These are phyloP conservation scores for Ginglymostoma cirratum DNA, from an alignment of 2,113 vertebrate species.

Conservation along the genomic window DNA sequence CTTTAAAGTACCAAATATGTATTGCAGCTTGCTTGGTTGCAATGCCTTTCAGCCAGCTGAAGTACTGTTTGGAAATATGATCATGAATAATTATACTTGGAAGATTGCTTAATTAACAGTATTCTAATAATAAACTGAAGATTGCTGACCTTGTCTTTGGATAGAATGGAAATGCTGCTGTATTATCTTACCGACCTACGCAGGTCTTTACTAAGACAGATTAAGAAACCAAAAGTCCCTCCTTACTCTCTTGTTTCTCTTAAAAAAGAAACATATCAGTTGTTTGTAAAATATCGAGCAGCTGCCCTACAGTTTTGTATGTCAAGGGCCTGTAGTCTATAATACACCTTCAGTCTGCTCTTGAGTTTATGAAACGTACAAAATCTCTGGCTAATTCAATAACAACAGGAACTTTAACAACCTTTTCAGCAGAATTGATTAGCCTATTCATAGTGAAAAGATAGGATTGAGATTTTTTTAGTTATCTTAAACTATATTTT, in stretches of 20 bases:
- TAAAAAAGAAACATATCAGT: conserved; percentile 32
- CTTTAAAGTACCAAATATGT: conserved; percentile 29
- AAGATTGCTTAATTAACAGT: conserved; percentile 38
- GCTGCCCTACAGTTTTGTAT: not conserved
- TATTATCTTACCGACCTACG: conserved; percentile 33
- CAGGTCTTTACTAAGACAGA: conserved; percentile 34
- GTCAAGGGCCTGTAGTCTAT: not conserved
- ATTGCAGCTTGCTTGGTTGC: not conserved
- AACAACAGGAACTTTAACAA: not conserved
- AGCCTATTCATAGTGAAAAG: not conserved
- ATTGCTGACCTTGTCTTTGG: conserved; percentile 35
- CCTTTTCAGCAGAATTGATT: conserved; percentile 9
- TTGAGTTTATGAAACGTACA: not conserved
- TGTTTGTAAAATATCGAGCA: conserved; percentile 20
- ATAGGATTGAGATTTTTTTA: not conserved
- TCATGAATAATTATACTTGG: conserved; percentile 38
- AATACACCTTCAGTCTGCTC: not conserved
- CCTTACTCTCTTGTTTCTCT: conserved; percentile 31
- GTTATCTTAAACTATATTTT: conserved; percentile 12
- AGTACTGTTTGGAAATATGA: conserved; percentile 36
- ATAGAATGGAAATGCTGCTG: conserved; percentile 36
- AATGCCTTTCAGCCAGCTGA: conserved; percentile 33
- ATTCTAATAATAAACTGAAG: conserved; percentile 37
- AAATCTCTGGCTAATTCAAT: not conserved
- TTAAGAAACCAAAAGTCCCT: conserved; percentile 24